Evolutionary conservation across 2,888 invertebrate species (phyloP), one percentile per base, ranked within the genome.

Genomic region (Eulithis prunata): DNA sequence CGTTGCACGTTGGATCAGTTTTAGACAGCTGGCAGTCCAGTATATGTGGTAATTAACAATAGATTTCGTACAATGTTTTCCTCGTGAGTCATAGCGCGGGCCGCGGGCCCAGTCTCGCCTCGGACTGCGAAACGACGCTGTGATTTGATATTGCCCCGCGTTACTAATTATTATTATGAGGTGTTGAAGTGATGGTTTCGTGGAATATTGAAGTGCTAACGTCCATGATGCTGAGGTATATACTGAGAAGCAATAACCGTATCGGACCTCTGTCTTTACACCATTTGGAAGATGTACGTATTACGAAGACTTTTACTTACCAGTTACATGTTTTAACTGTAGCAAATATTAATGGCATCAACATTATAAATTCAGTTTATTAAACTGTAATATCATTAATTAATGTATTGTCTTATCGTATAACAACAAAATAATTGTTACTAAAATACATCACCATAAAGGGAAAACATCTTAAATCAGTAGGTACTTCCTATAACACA

Each of bases 21-120:
- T 71, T 71, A 83, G 82, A 8, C 4, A 87, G 85, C 32, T 84
- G 83, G 84, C 82, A 78, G 78, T 83, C 79, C 80, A 82, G 80
- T 82, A 76, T 82, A 75, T 78, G 77, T 78, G 76, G 84, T 87
- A 85, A 88, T 88, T 86, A 87, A 84, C 85, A 83, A 83, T 81
- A 79, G 79, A 82, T 87, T 87, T 85, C 76, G 79, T 81, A 71
- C 78, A 82, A 84, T 83, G 83, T 91, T 91, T 91, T 90, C 91
- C 91, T 91, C 72, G 78, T 90, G 88, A 90, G 76, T 89, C 89
- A 90, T 76, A 10, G 75, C 45, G 28, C 28, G 64, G 71, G n/a
- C 36, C 64, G 62, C 65, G 68, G 52, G 60, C 73, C 68, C 78
- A 80, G 78, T 78, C 69, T 71, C 73, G 71, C 70, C 69, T 64